Conservation (phyloP, 2,797 vertebrate species). For the Eremophila alpestris region DNA sequence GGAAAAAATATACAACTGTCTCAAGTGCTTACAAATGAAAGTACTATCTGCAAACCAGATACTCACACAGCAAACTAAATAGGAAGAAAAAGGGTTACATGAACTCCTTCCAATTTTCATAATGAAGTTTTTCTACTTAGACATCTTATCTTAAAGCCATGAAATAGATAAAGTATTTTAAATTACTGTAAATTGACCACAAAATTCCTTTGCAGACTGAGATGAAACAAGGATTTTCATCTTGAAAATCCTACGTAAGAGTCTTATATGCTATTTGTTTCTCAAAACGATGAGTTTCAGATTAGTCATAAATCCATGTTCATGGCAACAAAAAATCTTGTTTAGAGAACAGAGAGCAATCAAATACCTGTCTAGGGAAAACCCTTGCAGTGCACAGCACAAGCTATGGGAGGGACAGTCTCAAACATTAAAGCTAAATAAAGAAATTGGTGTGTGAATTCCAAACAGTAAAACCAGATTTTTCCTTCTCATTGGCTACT, state of each 20-base stretch:
- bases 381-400: not conserved
- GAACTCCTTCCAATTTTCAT: not conserved
- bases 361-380: not conserved
- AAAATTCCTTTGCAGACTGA: not conserved
- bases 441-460: not conserved
- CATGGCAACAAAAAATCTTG: not conserved
- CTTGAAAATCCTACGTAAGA: not conserved
- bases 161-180: not conserved
- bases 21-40: not conserved
- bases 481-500: not conserved
- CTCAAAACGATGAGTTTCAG: not conserved
- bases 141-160: not conserved
- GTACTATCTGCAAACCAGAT: not conserved
- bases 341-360: not conserved
- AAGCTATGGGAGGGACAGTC: not conserved
- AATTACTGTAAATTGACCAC: not conserved
- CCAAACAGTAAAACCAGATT: not conserved
- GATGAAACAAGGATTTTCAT: not conserved
- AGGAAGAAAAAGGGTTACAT: not conserved
- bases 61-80: not conserved
- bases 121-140: not conserved
- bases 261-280: not conserved
- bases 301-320: not conserved
- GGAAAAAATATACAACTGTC: not conserved
- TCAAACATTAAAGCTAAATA: not conserved